Percentiles rank a stretch among this genome's conserved stretches.
Evolutionary conservation across 2,888 invertebrate genomes (phyloP).

Genomic region (Timema podura): DNA sequence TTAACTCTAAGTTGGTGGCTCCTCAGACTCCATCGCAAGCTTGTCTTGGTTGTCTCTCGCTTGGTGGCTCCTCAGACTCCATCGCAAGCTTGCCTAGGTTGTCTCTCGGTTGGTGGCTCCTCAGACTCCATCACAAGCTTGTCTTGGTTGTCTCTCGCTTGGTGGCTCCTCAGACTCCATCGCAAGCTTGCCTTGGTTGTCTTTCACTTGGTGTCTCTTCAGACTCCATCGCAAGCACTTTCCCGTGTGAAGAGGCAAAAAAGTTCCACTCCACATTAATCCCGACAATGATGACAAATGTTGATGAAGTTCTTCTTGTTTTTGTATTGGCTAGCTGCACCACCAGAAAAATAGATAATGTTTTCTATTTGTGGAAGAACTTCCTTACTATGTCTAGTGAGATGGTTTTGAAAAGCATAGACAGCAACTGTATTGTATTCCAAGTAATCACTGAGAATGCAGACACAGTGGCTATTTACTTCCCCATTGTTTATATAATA

Average conservation of each 20-base stretch:
- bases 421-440: constrained; percentile 2
- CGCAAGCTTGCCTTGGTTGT: constrained; percentile 21
- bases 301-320: constrained; percentile 7
- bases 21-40: too few relatives aligned
- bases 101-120: too few relatives aligned
- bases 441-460: constrained; percentile 3
- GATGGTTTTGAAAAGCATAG: not conserved
- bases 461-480: not conserved
- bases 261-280: not conserved
- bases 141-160: not conserved
- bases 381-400: not conserved
- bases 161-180: not conserved
- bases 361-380: not conserved
- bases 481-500: not conserved
- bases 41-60: too few relatives aligned
- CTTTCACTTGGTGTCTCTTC: constrained; percentile 37
- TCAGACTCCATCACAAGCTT: not conserved
- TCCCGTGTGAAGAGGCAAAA: not conserved
- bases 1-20: too few relatives aligned
- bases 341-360: not conserved
- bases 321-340: not conserved
- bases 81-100: too few relatives aligned
- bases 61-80: too few relatives aligned
- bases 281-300: not conserved
- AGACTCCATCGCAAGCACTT: not conserved